Conservation (phyloP, 2,888 invertebrate genomes). For the Acronicta leporina region DNA sequence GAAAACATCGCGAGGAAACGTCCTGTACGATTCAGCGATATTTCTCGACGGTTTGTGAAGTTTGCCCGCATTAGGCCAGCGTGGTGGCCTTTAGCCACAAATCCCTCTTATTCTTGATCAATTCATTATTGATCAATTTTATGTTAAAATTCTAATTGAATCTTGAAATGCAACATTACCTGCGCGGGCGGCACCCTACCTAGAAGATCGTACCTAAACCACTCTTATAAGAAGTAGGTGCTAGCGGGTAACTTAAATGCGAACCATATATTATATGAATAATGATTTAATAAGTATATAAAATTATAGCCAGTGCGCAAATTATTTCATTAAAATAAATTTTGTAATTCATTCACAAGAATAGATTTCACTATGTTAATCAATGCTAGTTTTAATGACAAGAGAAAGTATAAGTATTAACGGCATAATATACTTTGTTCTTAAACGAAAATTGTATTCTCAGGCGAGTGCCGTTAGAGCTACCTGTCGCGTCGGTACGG, state of each 20-base stretch:
- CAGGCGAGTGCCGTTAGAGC: constrained; percentile 83
- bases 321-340: constrained; percentile 29
- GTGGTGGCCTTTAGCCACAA: too few species aligned
- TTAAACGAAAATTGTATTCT: constrained; percentile 82
- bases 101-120: too few species aligned
- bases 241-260: not conserved
- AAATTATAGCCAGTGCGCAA: constrained; percentile 6
- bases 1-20: too few species aligned
- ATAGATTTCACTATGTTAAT: constrained; percentile 62
- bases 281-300: constrained; percentile 10
- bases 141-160: too few species aligned
- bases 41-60: too few species aligned
- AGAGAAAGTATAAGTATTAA: constrained; percentile 76
- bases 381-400: constrained; percentile 62
- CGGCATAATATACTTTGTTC: constrained; percentile 70
- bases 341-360: constrained; percentile 47
- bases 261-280: not conserved
- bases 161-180: not conserved
- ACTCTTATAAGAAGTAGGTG: not conserved
- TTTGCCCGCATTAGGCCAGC: too few species aligned
- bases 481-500: constrained; percentile 78
- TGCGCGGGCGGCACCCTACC: too few species aligned
- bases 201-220: not conserved
- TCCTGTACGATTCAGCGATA: too few species aligned
- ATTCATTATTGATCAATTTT: too few species aligned